Evolutionary conservation across 2,888 invertebrate genomes (phyloP).

Genomic region (Cancer borealis): DNA sequence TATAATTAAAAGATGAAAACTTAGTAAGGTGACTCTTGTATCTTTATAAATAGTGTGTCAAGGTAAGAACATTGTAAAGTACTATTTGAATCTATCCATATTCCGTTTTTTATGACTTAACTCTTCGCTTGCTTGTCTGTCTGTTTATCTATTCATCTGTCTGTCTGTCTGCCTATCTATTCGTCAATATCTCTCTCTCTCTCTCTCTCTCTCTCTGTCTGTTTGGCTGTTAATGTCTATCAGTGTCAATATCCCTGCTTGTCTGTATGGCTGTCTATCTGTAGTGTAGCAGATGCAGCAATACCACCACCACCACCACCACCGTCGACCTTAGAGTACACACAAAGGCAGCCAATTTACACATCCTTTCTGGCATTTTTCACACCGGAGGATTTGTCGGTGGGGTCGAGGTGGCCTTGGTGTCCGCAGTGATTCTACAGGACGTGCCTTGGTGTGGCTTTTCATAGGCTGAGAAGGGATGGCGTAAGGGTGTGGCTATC

Average conservation of each 20-base stretch:
- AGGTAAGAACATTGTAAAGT: no score
- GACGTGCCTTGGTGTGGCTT: neutral
- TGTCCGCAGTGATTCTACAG: neutral
- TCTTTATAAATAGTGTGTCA: no score
- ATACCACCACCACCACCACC: neutral
- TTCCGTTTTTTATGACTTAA: no score
- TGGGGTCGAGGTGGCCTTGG: neutral
- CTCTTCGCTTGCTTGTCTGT: no score
- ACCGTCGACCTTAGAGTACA: neutral
- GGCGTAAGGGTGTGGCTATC: neutral
- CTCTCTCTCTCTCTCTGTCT: neutral
- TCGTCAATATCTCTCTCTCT: neutral
- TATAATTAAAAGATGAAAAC: no score
- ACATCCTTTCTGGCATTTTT: neutral
- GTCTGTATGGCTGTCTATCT: neutral
- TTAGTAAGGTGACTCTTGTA: no score
- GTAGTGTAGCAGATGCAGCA: neutral
- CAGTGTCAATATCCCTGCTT: neutral
- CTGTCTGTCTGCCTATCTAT: neutral
- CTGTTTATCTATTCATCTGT: neutral
- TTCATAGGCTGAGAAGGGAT: neutral
- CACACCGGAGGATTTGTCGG: neutral
- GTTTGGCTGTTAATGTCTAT: neutral
- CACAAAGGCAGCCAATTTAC: neutral
- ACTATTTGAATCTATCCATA: no score